These are phyloP conservation scores for Orchestia grillus DNA, from an alignment of 1,140 invertebrate species.

Conservation along the genomic window DNA sequence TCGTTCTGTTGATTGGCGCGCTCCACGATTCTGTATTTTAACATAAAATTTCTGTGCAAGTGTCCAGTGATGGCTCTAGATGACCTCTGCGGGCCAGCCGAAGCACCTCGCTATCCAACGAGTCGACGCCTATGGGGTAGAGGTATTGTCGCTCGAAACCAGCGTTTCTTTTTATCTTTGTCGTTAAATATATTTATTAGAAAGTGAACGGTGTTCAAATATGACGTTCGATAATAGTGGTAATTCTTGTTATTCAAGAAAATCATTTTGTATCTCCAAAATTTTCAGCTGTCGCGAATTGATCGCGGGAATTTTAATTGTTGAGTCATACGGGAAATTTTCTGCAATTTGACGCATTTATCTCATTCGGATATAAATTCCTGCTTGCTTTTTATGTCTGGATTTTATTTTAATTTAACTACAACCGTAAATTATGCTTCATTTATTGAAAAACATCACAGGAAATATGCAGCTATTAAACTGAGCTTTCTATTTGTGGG, in stretches of 20 bases:
- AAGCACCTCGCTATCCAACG: not conserved
- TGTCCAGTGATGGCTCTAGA: conserved; percentile 21
- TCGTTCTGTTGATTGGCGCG: not conserved
- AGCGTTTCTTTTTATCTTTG: not conserved
- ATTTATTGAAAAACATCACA: not conserved
- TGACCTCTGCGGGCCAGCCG: not conserved
- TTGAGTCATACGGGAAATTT: not conserved
- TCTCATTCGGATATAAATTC: not conserved
- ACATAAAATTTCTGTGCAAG: not conserved
- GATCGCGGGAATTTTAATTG: not conserved
- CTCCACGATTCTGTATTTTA: not conserved
- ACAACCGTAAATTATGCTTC: not conserved
- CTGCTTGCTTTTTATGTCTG: not conserved
- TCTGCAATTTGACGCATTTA: not conserved
- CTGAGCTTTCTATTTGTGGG: not conserved
- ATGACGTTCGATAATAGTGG: not conserved
- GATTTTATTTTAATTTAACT: not conserved
- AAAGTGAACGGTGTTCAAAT: not conserved
- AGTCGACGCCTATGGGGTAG: not conserved
- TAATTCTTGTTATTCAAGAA: not conserved
- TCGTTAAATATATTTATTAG: not conserved
- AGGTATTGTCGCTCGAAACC: not conserved
- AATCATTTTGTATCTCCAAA: too few relatives aligned
- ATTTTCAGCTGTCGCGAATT: not conserved
- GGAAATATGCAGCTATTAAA: not conserved